Evolutionary conservation across 2,888 invertebrate genomes (phyloP).

Genomic region (Drosophila helvetica): DNA sequence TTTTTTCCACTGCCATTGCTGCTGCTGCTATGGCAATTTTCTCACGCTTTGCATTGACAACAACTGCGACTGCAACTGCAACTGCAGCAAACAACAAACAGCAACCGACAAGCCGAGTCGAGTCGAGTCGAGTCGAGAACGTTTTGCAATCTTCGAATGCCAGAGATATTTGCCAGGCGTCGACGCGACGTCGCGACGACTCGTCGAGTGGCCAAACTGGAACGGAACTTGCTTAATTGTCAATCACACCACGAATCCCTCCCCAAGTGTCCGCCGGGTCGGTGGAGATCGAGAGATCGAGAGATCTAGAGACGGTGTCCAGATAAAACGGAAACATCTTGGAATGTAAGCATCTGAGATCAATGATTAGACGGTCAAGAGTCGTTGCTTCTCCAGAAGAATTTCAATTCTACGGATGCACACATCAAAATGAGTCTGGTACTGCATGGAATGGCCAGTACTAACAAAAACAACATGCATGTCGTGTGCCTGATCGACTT

Average conservation of each 20-base stretch:
- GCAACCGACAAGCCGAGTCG: too few relatives aligned
- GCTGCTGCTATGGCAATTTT: conserved; percentile 47
- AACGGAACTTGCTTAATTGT: conserved; percentile 76
- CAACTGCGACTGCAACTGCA: conserved; percentile 16
- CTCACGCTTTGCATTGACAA: conserved; percentile 76
- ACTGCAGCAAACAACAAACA: conserved; percentile 21
- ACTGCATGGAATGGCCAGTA: too few relatives aligned
- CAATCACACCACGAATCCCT: conserved; percentile 25
- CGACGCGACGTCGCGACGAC: conserved; percentile 14
- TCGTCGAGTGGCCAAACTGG: conserved; percentile 60
- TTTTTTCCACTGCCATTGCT: conserved; percentile 25
- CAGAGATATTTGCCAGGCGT: conserved; percentile 66
- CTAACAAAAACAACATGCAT: too few relatives aligned
- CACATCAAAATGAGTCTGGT: too few relatives aligned
- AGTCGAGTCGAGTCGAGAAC: conserved; percentile 53
- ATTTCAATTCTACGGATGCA: too few relatives aligned
- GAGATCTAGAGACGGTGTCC: not conserved
- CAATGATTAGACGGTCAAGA: too few relatives aligned
- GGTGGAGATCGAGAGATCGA: not conserved
- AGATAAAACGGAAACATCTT: not conserved
- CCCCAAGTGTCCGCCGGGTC: too few relatives aligned
- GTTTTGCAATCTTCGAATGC: conserved; percentile 69
- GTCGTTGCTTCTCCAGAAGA: too few relatives aligned
- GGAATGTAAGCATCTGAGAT: not conserved
- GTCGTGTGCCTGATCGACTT: too few relatives aligned